phyloP scores from a whole-genome alignment of 2,888 invertebrate genomes.

The Neocrepidodera transversa region DNA sequence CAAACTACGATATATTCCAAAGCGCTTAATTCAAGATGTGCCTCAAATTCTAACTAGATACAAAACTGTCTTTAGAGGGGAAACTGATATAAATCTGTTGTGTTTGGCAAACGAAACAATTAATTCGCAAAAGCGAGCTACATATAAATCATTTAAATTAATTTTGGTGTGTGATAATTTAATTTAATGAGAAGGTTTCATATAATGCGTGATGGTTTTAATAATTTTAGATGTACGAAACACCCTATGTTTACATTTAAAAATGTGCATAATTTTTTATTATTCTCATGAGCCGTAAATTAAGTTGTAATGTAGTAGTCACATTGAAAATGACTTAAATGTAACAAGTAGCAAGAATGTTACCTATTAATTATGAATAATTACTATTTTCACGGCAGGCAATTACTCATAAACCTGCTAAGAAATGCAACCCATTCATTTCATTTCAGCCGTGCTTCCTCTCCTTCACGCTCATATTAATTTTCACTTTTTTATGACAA shows the following conservation, averaged over 20 bases:
- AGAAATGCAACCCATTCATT: slow-evolving; percentile 29
- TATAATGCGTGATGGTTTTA: neutral
- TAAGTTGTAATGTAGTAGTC: slow-evolving; percentile 11
- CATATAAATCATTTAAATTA: slow-evolving; percentile 7
- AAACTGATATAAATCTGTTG: slow-evolving; percentile 21
- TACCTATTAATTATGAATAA: slow-evolving; percentile 37
- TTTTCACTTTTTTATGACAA: slow-evolving; percentile 23
- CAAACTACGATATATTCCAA: slow-evolving; percentile 39
- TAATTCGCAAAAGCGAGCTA: slow-evolving; percentile 9
- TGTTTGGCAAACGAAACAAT: slow-evolving; percentile 12
- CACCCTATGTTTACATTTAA: too few species aligned
- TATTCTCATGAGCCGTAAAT: neutral
- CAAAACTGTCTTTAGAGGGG: slow-evolving; percentile 18
- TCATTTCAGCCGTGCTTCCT: slow-evolving; percentile 27
- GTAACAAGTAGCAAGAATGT: slow-evolving; percentile 30
- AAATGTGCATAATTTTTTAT: neutral
- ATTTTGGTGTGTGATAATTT: neutral
- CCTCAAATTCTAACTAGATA: slow-evolving; percentile 42
- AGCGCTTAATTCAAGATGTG: slow-evolving; percentile 49
- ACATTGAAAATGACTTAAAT: slow-evolving; percentile 6
- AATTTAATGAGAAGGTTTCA: neutral
- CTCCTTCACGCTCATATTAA: slow-evolving; percentile 29
- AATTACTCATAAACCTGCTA: slow-evolving; percentile 27
- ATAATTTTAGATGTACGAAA: too few species aligned
- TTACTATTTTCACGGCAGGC: slow-evolving; percentile 30